These are phyloP conservation scores for Eulithis testata DNA, from an alignment of 2,888 invertebrate genomes.

Conservation along the genomic window DNA sequence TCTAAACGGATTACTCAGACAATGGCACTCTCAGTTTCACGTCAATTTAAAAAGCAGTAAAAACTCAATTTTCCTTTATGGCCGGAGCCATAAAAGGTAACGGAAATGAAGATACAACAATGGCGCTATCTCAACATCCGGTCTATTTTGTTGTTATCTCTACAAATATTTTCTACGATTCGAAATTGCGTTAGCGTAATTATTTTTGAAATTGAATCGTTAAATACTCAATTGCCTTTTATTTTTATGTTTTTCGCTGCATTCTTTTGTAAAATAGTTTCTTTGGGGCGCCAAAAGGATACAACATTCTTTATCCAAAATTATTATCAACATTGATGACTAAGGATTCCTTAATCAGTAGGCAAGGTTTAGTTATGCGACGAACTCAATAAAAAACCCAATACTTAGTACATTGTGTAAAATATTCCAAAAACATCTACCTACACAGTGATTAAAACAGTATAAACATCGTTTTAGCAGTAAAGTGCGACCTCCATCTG, in stretches of 20 bases:
- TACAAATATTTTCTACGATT: conserved; percentile 52
- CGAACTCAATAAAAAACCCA: too few relatives aligned
- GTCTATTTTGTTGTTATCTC: conserved; percentile 65
- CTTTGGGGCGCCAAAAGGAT: conserved; percentile 14
- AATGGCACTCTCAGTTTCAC: conserved; percentile 43
- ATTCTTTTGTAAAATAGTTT: conserved; percentile 16
- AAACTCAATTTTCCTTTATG: conserved; percentile 61
- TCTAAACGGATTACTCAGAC: conserved; percentile 34
- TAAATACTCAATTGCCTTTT: conserved; percentile 52
- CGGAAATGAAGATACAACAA: conserved; percentile 69
- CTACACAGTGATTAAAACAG: conserved; percentile 42
- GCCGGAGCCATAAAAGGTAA: conserved; percentile 54
- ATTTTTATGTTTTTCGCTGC: conserved; percentile 26
- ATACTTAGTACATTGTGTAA: too few relatives aligned
- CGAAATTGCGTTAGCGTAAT: conserved; percentile 60
- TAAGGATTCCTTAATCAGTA: too few relatives aligned
- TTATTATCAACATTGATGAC: not conserved
- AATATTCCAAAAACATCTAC: not conserved
- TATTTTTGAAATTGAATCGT: conserved; percentile 71
- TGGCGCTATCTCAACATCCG: conserved; percentile 65
- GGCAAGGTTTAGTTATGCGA: too few relatives aligned
- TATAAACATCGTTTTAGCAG: conserved; percentile 27
- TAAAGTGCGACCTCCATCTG: conserved; percentile 41
- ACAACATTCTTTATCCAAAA: conserved; percentile 23
- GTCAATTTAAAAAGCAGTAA: conserved; percentile 52